phyloP scores from a whole-genome alignment of 1,140 invertebrate species.

The Armadillidium nasatum region DNA sequence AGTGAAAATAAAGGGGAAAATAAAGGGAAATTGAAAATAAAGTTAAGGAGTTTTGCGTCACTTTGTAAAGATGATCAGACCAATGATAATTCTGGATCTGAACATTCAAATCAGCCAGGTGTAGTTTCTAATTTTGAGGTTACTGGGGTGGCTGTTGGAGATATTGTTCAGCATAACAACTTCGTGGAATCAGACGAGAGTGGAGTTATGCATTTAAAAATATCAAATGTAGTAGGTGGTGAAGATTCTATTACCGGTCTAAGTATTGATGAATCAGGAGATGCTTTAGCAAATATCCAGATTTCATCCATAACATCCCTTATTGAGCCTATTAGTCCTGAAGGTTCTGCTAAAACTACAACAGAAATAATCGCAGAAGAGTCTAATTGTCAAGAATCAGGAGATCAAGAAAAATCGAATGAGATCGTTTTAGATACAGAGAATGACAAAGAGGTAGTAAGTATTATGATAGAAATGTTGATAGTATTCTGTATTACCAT shows the following conservation, averaged over 20 bases:
- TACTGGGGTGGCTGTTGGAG: slow-evolving; percentile 33
- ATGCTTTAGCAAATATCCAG: slow-evolving; percentile 38
- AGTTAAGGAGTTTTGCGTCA: background rate
- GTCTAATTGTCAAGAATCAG: too few relatives aligned
- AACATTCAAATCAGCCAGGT: background rate
- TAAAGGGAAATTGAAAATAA: background rate
- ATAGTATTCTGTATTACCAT: background rate
- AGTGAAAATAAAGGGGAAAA: background rate
- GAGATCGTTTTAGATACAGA: too few relatives aligned
- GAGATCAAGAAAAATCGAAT: too few relatives aligned
- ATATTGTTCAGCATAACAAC: slow-evolving; percentile 40
- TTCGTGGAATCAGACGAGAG: slow-evolving; percentile 37
- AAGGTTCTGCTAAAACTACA: slow-evolving; percentile 12
- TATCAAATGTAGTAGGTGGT: slow-evolving; percentile 44
- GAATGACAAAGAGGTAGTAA: background rate
- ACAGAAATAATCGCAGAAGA: too few relatives aligned
- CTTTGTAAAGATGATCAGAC: background rate
- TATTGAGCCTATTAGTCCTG: slow-evolving; percentile 36
- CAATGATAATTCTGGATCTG: background rate
- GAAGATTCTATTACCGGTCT: slow-evolving; percentile 43
- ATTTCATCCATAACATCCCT: slow-evolving; percentile 39
- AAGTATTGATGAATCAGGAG: slow-evolving; percentile 35
- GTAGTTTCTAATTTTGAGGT: background rate
- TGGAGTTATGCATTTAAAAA: slow-evolving; percentile 39
- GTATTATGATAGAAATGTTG: background rate